Evolutionary conservation across 2,888 invertebrate species (phyloP).

Genomic region (Tachystola acroxantha): DNA sequence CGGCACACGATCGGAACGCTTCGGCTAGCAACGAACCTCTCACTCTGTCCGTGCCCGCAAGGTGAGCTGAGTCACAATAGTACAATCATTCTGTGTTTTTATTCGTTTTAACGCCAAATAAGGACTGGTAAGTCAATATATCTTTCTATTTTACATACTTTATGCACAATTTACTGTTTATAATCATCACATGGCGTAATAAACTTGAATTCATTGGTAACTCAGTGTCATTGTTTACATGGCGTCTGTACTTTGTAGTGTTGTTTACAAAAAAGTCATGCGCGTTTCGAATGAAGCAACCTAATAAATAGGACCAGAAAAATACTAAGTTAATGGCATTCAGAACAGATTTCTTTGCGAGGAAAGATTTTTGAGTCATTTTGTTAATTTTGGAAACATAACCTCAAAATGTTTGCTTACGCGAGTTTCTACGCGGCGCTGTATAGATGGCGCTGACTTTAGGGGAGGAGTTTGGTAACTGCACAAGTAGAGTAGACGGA

Average conservation of each 20-base stretch:
- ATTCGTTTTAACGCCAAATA: conserved; percentile 21
- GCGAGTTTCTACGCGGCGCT: conserved; percentile 12
- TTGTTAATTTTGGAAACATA: conserved; percentile 25
- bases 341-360: too few relatives aligned
- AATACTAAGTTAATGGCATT: too few relatives aligned
- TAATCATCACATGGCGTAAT: not conserved
- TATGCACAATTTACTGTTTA: conserved; percentile 14
- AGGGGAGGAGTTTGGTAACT: conserved; percentile 44
- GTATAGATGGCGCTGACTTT: conserved; percentile 42
- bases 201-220: conserved; percentile 6
- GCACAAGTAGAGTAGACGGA: too few relatives aligned
- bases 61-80: conserved; percentile 64
- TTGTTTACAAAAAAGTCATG: conserved; percentile 10
- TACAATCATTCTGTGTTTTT: conserved; percentile 21
- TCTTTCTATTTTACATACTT: conserved; percentile 12
- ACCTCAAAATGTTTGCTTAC: conserved; percentile 38
- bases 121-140: conserved; percentile 42
- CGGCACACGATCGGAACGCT: conserved; percentile 37
- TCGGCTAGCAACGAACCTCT: conserved; percentile 47
- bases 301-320: not conserved
- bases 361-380: too few relatives aligned
- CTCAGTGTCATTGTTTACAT: conserved; percentile 17
- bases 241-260: conserved; percentile 20
- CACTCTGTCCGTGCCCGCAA: conserved; percentile 34
- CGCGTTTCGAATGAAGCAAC: not conserved